Conservation (phyloP, 1,140 invertebrate species). For the Andrena cerasifolii region DNA sequence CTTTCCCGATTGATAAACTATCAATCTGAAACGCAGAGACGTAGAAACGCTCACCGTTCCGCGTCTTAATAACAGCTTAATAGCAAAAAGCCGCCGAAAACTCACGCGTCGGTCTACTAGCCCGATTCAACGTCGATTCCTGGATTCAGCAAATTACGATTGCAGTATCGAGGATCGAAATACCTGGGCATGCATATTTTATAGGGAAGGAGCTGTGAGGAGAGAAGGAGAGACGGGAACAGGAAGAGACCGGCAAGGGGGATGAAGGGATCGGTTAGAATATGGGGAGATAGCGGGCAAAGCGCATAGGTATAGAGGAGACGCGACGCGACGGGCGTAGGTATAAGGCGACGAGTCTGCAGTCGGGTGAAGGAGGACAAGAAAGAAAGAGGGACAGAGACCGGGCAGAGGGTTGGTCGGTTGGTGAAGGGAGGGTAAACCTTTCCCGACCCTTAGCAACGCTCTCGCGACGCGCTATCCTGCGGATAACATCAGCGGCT, state of each 20-base stretch:
- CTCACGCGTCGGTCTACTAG: background rate
- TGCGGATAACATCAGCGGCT: conserved; percentile 82
- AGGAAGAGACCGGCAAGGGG: conserved; percentile 46
- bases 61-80: too few species aligned
- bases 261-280: conserved; percentile 74
- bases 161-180: background rate
- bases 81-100: background rate
- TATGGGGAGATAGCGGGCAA: conserved; percentile 75
- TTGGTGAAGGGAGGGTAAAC: conserved; percentile 65
- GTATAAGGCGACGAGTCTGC: conserved; percentile 37
- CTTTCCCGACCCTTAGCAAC: conserved; percentile 75
- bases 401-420: conserved; percentile 34
- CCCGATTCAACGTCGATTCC: background rate
- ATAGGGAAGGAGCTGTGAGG: background rate
- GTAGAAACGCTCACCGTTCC: too few species aligned
- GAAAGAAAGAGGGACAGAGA: conserved; percentile 54
- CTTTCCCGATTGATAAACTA: too few species aligned
- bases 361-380: conserved; percentile 35
- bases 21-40: too few species aligned
- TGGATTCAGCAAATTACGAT: background rate
- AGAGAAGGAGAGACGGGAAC: conserved; percentile 33
- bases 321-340: conserved; percentile 41
- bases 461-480: conserved; percentile 78
- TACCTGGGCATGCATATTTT: conserved; percentile 4
- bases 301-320: conserved; percentile 65